Percentiles rank a stretch among this genome's conserved stretches.
phyloP scores from a whole-genome alignment of 2,888 invertebrate genomes.

The Lordiphosa fenestrarum region DNA sequence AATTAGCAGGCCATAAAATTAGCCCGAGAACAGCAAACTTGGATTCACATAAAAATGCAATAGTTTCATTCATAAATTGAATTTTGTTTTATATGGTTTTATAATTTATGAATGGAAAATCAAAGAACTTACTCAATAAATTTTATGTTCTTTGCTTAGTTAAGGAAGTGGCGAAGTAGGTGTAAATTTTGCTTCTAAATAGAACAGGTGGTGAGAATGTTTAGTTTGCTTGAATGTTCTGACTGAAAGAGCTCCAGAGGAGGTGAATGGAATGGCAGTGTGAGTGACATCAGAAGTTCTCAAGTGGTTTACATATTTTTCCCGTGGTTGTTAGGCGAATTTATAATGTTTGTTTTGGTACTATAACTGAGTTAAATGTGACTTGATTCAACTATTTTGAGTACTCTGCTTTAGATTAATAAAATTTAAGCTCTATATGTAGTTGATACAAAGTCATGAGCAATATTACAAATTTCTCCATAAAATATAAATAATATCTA shows the following conservation, averaged over 20 bases:
- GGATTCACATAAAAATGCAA: slow-evolving; percentile 40
- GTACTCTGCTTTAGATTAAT: too few species aligned
- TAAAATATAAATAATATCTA: too few species aligned
- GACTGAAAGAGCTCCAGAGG: slow-evolving; percentile 1
- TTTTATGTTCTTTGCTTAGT: slow-evolving; percentile 5
- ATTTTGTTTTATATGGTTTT: slow-evolving; percentile 15
- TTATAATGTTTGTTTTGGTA: too few species aligned
- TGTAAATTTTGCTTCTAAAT: slow-evolving; percentile 27
- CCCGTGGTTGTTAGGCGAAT: too few species aligned
- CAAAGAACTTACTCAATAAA: slow-evolving; percentile 9
- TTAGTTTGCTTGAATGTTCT: slow-evolving; percentile 21
- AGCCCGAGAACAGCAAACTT: slow-evolving; percentile 29
- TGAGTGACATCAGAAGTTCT: background rate
- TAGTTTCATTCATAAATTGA: slow-evolving; percentile 60
- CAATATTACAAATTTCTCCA: too few species aligned
- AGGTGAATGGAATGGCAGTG: background rate
- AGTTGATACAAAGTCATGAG: too few species aligned
- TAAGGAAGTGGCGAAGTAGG: slow-evolving; percentile 30
- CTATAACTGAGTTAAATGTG: too few species aligned
- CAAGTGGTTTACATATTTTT: background rate
- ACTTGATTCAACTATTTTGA: too few species aligned
- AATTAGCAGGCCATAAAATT: slow-evolving; percentile 68
- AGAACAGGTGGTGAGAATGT: slow-evolving; percentile 20
- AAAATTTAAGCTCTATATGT: too few species aligned
- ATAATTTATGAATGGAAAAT: slow-evolving; percentile 16